These are phyloP conservation scores for Rhinella marina DNA, from an alignment of 2,797 vertebrate species.

Conservation along the genomic window DNA sequence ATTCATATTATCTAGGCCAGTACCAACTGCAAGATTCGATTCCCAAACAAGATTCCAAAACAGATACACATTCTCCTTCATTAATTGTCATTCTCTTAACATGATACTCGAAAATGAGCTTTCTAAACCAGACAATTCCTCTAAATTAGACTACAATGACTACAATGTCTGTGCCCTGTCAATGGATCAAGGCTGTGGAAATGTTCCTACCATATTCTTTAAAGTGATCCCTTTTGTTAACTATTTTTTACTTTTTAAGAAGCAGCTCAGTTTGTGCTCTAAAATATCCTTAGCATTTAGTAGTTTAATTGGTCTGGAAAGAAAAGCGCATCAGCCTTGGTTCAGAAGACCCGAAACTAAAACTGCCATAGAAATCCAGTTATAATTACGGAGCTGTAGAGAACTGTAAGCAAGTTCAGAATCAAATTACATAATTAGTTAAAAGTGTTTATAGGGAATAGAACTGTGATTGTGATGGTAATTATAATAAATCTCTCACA, in stretches of 20 bases:
- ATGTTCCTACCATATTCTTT: neutral
- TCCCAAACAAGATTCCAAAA: no score
- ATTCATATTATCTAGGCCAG: no score
- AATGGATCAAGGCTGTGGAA: no score
- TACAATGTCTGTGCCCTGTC: no score
- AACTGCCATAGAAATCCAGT: conserved; percentile 40
- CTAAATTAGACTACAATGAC: no score
- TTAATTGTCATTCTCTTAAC: no score
- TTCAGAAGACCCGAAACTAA: conserved; percentile 18
- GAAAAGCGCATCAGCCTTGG: conserved; percentile 36
- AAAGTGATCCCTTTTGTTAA: neutral
- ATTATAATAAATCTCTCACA: conserved; percentile 41
- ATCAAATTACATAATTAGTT: conserved; percentile 39
- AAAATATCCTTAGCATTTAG: neutral
- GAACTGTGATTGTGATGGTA: conserved; percentile 22
- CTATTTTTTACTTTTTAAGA: neutral
- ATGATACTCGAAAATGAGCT: no score
- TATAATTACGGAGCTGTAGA: conserved; percentile 43
- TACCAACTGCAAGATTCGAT: no score
- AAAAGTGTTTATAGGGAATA: conserved; percentile 4
- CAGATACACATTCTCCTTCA: no score
- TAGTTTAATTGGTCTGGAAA: conserved; percentile 39
- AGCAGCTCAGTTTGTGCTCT: neutral
- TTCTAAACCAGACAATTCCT: no score
- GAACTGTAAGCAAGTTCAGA: conserved; percentile 29